Percentiles rank a stretch among this genome's conserved stretches.
Conservation (phyloP, 2,113 vertebrate species). For the Rousettus leschenaultii region DNA sequence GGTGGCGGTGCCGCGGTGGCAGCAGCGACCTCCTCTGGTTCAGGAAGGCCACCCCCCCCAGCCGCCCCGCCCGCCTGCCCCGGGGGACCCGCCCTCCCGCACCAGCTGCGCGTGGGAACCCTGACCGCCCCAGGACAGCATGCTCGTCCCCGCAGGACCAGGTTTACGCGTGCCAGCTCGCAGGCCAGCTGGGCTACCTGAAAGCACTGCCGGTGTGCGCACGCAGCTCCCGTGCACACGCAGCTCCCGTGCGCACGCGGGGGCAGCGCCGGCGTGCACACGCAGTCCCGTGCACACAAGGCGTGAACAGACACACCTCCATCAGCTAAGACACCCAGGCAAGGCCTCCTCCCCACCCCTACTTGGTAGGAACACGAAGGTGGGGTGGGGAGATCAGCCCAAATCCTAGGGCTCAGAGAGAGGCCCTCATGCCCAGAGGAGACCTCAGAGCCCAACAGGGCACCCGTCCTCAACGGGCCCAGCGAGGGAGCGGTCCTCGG, state of each 20-base stretch:
- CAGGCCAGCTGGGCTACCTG: neutral
- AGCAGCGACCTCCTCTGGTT: accelerated
- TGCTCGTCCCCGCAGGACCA: neutral
- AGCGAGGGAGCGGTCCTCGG: neutral
- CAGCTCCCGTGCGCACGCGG: neutral
- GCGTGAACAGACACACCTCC: accelerated
- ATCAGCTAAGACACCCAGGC: no score
- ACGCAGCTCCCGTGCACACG: neutral
- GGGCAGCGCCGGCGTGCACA: no score
- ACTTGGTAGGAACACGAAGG: accelerated
- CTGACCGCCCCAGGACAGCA: no score
- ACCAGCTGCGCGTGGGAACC: no score
- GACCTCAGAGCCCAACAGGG: accelerated
- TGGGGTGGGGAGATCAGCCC: accelerated
- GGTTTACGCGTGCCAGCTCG: neutral
- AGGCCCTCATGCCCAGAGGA: accelerated
- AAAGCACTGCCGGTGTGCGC: no score
- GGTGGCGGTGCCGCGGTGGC: accelerated
- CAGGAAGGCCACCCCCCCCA: accelerated
- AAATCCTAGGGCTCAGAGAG: neutral
- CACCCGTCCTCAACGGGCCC: neutral
- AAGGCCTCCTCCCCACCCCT: neutral
- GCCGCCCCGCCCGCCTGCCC: no score
- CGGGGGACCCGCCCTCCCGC: no score
- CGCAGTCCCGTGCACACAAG: accelerated